phyloP scores from a whole-genome alignment of 2,113 vertebrate genomes.

The Recurvirostra avosetta region DNA sequence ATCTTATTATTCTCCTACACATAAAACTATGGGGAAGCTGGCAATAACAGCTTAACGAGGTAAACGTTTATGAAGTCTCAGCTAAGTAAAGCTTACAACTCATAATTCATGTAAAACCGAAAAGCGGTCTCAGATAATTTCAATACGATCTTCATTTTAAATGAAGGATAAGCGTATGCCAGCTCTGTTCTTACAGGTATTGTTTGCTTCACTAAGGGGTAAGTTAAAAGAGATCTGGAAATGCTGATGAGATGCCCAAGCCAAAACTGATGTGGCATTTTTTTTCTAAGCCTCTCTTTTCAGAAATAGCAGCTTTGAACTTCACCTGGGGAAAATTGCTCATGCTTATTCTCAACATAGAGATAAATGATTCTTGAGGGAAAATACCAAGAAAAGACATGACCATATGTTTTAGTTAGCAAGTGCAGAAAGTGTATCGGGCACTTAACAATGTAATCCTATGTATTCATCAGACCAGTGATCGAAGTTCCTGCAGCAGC shows the following conservation, averaged over 20 bases:
- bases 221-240: slow-evolving; percentile 40
- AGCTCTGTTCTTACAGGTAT: background rate
- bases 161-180: background rate
- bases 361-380: background rate
- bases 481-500: background rate
- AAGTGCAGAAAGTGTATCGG: background rate
- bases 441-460: background rate
- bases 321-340: slow-evolving; percentile 1
- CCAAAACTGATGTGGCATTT: slow-evolving; percentile 13
- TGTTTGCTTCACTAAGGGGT: slow-evolving; percentile 19
- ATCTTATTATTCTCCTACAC: background rate
- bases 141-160: background rate
- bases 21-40: background rate
- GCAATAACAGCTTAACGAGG: background rate
- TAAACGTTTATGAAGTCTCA: background rate
- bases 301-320: slow-evolving; percentile 33
- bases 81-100: background rate
- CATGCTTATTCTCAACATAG: background rate
- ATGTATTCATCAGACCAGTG: background rate
- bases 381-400: slow-evolving; percentile 7
- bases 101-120: background rate
- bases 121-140: background rate
- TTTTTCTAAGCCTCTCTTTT: background rate
- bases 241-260: background rate
- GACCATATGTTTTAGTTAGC: background rate